Conservation (phyloP, 2,797 vertebrate species). For the Poeciliopsis presidionis region DNA sequence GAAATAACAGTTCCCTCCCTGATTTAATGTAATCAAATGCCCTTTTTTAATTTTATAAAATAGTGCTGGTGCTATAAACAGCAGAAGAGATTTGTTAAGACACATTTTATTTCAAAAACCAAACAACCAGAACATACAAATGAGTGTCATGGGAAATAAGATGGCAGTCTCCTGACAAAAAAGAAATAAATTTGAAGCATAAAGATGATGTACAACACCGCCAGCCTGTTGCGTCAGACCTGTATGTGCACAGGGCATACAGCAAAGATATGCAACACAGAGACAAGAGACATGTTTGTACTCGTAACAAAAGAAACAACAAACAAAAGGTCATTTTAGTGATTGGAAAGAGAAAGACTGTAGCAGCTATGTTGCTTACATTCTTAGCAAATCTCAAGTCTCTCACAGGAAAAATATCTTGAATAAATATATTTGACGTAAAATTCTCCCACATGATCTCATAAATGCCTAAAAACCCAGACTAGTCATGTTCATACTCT, state of each 20-base stretch:
- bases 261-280: slow-evolving; percentile 3
- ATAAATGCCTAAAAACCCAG: background rate
- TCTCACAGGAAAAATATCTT: background rate
- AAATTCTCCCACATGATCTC: background rate
- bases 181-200: background rate
- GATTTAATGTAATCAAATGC: background rate
- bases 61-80: background rate
- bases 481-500: background rate
- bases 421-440: background rate
- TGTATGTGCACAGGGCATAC: slow-evolving; percentile 8
- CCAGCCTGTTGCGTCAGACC: background rate
- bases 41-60: background rate
- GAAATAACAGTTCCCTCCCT: background rate
- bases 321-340: slow-evolving; percentile 12
- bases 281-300: slow-evolving; percentile 10
- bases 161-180: background rate
- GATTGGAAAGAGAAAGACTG: slow-evolving; percentile 11
- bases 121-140: background rate
- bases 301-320: slow-evolving; percentile 14
- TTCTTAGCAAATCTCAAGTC: background rate
- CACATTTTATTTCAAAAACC: background rate
- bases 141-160: background rate
- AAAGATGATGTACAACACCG: background rate
- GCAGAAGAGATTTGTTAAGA: background rate
- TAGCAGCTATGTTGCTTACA: background rate